Base-by-base conservation (phyloP, 2,797 vertebrate genomes). In the Gallinago stenura region DNA sequence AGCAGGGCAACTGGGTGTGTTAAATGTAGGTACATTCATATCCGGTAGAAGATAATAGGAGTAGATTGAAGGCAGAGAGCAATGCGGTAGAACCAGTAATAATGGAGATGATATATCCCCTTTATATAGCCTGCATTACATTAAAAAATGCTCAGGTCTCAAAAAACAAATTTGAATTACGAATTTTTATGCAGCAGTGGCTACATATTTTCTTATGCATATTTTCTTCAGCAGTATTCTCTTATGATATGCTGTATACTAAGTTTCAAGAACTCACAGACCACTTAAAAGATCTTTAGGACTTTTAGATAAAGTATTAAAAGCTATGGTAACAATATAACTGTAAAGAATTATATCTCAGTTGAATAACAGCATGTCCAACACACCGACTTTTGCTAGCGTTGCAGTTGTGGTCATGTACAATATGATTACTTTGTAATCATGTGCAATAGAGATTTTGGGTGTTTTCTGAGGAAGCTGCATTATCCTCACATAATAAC, bases 361-460 rank as follows among this genome's bases (percentile, higher is more conserved):
- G 90, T 94, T 85, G 82, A 95, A 78, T 88, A 89, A 84, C 71
- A 94, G 83, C 69, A 80, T 62, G 86, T 83, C 79, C 10, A 15
- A 79, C 3, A 4, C 41, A 60, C 35, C 1, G 6, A 28, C 72
- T 91, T 91, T 80, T 78, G 82, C 91, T 94, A 65, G 30, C 77
- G 83, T 4, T 83, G 84, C 91, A 82, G 72, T 87, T 89, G 89
- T 71, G 93, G 83, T 72, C 65, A 76, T 25, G 54, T 87, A 94
- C 61, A 87, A 37, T 76, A 61, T 73, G 64, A 96, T 92, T 96
- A 91, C 85, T 94, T 95, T 72, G 94, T 89, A 97, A 94, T 97
- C 50, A 81, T 12, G 7, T 25, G 64, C 92, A 95, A 95, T 33
- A 96, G 83, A 96, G 75, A 84, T 71, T 73, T 45, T 81, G 83